A percentile compares a stretch with the other conserved stretches of the same genome.
Conservation (phyloP, 2,113 vertebrate genomes). For the Baryphthengus martii region DNA sequence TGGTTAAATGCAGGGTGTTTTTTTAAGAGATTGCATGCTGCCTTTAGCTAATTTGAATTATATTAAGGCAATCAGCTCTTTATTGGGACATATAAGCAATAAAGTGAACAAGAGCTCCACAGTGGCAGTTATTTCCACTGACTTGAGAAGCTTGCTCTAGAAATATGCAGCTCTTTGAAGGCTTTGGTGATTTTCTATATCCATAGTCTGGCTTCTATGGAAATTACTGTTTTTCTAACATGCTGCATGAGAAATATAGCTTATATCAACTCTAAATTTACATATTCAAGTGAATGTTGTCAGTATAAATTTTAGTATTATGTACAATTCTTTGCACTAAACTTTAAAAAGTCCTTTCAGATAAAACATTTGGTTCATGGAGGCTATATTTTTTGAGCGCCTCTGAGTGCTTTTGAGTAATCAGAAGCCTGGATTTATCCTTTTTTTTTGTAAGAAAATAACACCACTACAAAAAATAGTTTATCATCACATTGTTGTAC, state of each 20-base stretch:
- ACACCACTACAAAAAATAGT: background rate
- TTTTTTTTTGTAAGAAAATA: background rate
- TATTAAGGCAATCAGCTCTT: background rate
- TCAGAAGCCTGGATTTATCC: background rate
- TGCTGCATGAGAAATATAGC: background rate
- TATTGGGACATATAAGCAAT: background rate
- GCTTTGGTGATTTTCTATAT: background rate
- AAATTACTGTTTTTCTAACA: background rate
- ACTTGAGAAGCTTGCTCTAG: background rate
- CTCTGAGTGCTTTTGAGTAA: background rate
- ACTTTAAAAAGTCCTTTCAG: background rate
- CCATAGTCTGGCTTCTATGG: background rate
- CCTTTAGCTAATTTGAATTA: constrained; percentile 29
- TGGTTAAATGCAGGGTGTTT: background rate
- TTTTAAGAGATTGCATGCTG: background rate
- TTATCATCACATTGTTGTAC: background rate
- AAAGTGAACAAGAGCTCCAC: background rate
- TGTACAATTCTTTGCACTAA: background rate
- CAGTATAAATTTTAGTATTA: background rate
- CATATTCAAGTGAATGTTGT: background rate
- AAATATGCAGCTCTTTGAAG: background rate
- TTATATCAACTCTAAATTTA: background rate
- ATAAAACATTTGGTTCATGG: background rate
- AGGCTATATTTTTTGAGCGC: background rate
- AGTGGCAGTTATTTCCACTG: background rate